phyloP scores from a whole-genome alignment of 2,888 invertebrate genomes.

The Tetragonisca angustula region DNA sequence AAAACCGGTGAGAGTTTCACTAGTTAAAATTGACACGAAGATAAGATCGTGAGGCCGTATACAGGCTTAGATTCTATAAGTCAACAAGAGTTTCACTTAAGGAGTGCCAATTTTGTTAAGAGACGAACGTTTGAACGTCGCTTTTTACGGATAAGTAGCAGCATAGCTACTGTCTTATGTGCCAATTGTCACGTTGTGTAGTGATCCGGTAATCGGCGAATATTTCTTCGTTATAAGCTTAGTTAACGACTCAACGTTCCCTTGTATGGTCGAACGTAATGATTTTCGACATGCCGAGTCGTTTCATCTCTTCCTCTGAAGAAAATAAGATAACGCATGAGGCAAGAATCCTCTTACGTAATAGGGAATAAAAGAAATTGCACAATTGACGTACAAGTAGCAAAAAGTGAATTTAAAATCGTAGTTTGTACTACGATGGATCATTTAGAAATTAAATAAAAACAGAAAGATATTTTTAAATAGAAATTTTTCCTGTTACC shows the following conservation, averaged over 20 bases:
- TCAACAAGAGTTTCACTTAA: conserved; percentile 63
- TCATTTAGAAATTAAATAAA: background rate
- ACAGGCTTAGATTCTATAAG: conserved; percentile 42
- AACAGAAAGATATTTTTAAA: background rate
- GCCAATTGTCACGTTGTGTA: background rate
- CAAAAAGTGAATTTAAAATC: background rate
- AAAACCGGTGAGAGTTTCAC: conserved; percentile 51
- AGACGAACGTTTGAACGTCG: conserved; percentile 13
- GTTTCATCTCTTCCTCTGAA: background rate
- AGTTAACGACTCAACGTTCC: conserved; percentile 13
- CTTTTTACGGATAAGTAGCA: conserved; percentile 15
- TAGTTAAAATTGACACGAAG: conserved; percentile 36
- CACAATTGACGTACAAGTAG: background rate
- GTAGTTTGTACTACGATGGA: background rate
- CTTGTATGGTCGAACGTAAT: background rate
- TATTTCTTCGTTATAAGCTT: background rate
- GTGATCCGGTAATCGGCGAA: background rate
- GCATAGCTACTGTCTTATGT: background rate
- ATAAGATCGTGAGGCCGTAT: conserved; percentile 39
- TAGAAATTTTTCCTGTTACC: background rate
- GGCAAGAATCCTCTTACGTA: conserved; percentile 2
- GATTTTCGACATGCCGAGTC: background rate
- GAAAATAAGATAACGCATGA: conserved; percentile 1
- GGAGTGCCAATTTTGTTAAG: conserved; percentile 51
- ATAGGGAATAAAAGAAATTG: background rate